Evolutionary conservation across 2,797 vertebrate species (phyloP).

Genomic region (Poeciliopsis presidionis): DNA sequence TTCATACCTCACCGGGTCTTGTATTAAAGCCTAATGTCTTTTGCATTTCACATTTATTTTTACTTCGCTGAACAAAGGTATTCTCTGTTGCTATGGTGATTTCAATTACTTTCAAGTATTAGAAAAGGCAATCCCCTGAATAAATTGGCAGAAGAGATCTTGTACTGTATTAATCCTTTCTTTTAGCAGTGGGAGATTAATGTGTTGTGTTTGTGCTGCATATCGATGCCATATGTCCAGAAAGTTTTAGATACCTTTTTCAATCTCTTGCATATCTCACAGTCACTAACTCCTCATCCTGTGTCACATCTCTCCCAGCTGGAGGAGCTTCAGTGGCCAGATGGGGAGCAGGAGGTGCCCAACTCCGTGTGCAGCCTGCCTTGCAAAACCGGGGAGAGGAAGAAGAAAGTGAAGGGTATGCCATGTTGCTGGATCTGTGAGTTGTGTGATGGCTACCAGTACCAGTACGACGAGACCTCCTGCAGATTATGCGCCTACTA

Average conservation of each 20-base stretch:
- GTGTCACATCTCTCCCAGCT: constrained; percentile 81
- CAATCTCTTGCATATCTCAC: constrained; percentile 15
- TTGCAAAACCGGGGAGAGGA: constrained; percentile 93
- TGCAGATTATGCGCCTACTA: constrained; percentile 93
- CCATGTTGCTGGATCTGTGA: constrained; percentile 99
- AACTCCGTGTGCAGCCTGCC: constrained; percentile 93
- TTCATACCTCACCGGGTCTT: constrained; percentile 69
- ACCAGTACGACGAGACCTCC: constrained; percentile 93
- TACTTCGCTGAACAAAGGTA: constrained; percentile 71
- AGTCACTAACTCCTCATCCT: constrained; percentile 31
- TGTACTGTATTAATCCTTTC: constrained; percentile 31
- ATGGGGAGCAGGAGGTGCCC: constrained; percentile 87
- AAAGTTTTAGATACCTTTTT: constrained; percentile 1
- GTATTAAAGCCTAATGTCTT: constrained; percentile 74
- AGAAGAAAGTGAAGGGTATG: constrained; percentile 96
- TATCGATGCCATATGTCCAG: not conserved
- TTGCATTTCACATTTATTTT: constrained; percentile 69
- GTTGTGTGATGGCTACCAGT: constrained; percentile 95
- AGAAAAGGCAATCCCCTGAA: constrained; percentile 58
- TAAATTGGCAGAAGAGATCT: constrained; percentile 47
- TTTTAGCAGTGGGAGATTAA: constrained; percentile 1
- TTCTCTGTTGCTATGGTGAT: constrained; percentile 75
- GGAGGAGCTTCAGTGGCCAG: constrained; percentile 96
- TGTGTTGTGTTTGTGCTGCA: not conserved
- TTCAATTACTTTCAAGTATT: constrained; percentile 69